Percentiles rank a stretch among this genome's conserved stretches.
These are phyloP conservation scores for Gobius niger DNA, from an alignment of 2,113 vertebrate genomes.

Conservation along the genomic window DNA sequence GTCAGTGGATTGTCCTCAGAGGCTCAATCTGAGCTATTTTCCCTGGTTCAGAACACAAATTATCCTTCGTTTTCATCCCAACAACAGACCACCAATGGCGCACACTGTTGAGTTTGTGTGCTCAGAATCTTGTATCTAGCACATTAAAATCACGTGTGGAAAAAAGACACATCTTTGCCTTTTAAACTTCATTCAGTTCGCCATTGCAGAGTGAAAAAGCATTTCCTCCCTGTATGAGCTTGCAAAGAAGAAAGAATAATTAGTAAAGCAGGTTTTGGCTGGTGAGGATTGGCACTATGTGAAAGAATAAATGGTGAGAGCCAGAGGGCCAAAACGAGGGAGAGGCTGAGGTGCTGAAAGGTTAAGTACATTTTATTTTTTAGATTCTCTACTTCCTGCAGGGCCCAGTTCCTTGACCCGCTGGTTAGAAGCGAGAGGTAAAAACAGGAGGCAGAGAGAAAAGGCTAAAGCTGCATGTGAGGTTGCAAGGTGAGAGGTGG, in stretches of 20 bases:
- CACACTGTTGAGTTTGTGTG: conserved; percentile 32
- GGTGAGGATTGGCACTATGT: conserved; percentile 23
- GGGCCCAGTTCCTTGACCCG: conserved; percentile 64
- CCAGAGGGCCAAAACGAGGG: conserved; percentile 35
- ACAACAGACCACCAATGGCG: conserved; percentile 62
- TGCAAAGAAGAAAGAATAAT: conserved; percentile 47
- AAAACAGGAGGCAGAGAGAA: conserved; percentile 46
- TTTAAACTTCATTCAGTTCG: conserved; percentile 25
- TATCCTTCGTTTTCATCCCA: conserved; percentile 63
- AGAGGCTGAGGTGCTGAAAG: conserved; percentile 53
- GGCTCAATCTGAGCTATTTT: conserved; percentile 72
- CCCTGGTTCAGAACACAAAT: conserved; percentile 68
- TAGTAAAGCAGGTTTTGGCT: conserved; percentile 22
- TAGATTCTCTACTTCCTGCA: conserved; percentile 62
- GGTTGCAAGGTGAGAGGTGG: conserved; percentile 69
- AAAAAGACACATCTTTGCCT: conserved; percentile 39
- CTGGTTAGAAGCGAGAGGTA: conserved; percentile 49
- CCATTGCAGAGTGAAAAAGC: conserved; percentile 15
- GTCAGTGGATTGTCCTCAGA: conserved; percentile 67
- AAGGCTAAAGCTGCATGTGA: conserved; percentile 65
- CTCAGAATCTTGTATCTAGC: conserved; percentile 30
- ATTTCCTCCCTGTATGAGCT: conserved; percentile 21
- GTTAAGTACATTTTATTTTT: conserved; percentile 65
- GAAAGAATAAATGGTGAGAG: conserved; percentile 33
- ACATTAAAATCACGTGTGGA: conserved; percentile 9